Conservation (phyloP, 2,888 invertebrate genomes). For the Pristionchus entomophagus region DNA sequence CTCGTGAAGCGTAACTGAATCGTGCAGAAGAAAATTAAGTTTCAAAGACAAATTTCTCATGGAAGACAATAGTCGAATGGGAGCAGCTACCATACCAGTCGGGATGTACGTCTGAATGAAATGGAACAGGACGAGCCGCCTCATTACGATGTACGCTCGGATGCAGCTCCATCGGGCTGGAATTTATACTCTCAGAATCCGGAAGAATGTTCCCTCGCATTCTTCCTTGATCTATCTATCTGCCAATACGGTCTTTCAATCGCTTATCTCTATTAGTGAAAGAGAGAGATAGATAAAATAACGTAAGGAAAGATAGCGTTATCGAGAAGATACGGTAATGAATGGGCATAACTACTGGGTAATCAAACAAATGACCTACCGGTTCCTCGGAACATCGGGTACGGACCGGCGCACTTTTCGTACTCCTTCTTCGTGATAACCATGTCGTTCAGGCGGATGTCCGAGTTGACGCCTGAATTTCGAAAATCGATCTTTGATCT, state of each 20-base stretch:
- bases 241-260: too few species aligned
- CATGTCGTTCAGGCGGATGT: conserved; percentile 75
- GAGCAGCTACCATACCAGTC: conserved; percentile 59
- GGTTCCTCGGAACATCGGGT: conserved; percentile 75
- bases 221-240: too few species aligned
- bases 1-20: too few species aligned
- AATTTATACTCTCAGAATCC: too few species aligned
- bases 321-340: too few species aligned
- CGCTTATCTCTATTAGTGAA: too few species aligned
- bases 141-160: conserved; percentile 73
- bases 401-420: conserved; percentile 67
- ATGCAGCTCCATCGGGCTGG: conserved; percentile 74
- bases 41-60: not conserved
- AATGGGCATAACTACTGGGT: too few species aligned
- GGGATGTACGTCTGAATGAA: conserved; percentile 76
- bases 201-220: too few species aligned
- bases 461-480: conserved; percentile 62
- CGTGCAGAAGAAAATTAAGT: too few species aligned
- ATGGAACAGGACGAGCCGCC: conserved; percentile 72
- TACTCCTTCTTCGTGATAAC: conserved; percentile 64
- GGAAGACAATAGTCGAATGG: not conserved
- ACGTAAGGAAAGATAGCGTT: too few species aligned
- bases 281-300: too few species aligned
- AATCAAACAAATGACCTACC: conserved; percentile 54
- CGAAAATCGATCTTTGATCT: not conserved